Evolutionary conservation across 2,888 invertebrate species (phyloP).

Genomic region (Orthosia gothica): DNA sequence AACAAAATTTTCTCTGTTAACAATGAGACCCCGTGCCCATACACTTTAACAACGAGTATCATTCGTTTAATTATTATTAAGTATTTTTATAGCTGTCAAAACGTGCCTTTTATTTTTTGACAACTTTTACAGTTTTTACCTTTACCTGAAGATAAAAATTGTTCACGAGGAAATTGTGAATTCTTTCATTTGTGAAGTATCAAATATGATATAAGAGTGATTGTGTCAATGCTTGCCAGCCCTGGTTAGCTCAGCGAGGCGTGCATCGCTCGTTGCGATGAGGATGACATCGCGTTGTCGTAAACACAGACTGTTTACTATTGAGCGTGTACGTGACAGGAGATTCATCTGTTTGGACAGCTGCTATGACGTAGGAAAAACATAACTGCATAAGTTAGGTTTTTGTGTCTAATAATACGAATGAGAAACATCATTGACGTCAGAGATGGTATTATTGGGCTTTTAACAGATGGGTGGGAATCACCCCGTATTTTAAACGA

Average conservation of each 20-base stretch:
- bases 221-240: slow-evolving; percentile 13
- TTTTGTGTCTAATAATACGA: neutral
- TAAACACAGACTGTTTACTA: slow-evolving; percentile 53
- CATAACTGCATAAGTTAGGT: neutral
- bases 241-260: slow-evolving; percentile 15
- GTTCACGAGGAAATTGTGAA: no score
- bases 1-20: no score
- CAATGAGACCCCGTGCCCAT: no score
- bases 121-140: no score
- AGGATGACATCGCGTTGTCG: slow-evolving; percentile 51
- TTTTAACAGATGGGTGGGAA: neutral
- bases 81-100: no score
- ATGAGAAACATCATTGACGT: neutral
- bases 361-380: neutral
- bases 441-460: neutral
- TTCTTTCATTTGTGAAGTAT: no score
- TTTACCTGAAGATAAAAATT: no score
- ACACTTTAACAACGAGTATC: no score
- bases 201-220: neutral
- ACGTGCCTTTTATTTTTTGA: no score
- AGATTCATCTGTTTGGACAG: slow-evolving; percentile 35
- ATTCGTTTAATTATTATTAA: no score
- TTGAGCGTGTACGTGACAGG: slow-evolving; percentile 33
- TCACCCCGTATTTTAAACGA: neutral
- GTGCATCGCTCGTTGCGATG: no score